Evolutionary conservation across 2,888 invertebrate species (phyloP), one percentile per base, ranked within the genome.

Genomic region (Lypha dubia): DNA sequence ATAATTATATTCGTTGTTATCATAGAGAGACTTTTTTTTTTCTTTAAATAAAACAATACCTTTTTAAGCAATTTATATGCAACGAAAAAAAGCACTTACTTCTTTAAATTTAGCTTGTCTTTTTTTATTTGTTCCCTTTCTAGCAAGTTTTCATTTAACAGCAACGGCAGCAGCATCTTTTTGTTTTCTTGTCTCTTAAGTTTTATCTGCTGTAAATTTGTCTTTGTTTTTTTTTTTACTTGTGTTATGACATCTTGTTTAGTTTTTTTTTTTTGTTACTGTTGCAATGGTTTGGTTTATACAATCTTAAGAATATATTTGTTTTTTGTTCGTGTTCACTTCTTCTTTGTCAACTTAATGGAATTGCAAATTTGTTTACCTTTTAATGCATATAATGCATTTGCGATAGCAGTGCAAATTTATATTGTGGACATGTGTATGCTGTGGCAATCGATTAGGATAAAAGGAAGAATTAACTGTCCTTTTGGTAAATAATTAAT

Each of bases 321-420:
- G 17, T 56, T 3, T 51, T 51, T 74, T 49, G 56, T 32, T 53
- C 41, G 1, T 38, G 11, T 22, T 1, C 22, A 44, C 62, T 62
- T 51, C 22, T 46, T 28, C 17, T 63, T 46, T 65, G 28, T 20
- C 3, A 73, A 28, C 15, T 79, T 73, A 79, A 79, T 79, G 73
- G 79, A 79, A 79, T 79, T 79, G 67, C 67, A 73, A 79, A 73
- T 79, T 65, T 79, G 58, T 73, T 73, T 79, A 65, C 38, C 28
- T 71, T 67, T 73, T 65, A 58, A 49, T 28, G 46, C 28, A 24
- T n/a, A 35, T 35, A 24, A 38, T 44, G 0, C 32, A 20, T 70
- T 22, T 13, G 7, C 17, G 0, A 32, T 8, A 79, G 35, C 63
- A 15, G 1, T 1, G 71, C 6, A 9, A 9, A 71, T 60, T 60